These are phyloP conservation scores for Champsocephalus esox DNA, from an alignment of 2,797 vertebrate genomes.

Conservation along the genomic window DNA sequence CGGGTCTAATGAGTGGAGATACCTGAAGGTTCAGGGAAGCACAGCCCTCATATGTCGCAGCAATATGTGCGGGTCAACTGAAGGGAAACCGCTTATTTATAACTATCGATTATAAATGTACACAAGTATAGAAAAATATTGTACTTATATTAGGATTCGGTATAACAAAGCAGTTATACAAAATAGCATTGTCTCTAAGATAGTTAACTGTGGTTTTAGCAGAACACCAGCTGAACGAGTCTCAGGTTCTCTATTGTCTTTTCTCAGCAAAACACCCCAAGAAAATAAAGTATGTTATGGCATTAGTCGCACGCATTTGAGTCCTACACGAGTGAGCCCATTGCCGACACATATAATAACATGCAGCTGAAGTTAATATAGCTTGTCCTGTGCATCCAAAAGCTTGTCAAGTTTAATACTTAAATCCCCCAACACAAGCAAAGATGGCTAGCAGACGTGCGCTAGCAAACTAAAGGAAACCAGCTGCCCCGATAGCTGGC, in stretches of 20 bases:
- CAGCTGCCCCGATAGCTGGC: conserved; percentile 29
- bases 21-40: conserved; percentile 65
- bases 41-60: conserved; percentile 56
- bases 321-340: not conserved
- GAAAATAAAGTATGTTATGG: conserved; percentile 48
- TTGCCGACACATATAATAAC: not conserved
- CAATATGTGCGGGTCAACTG: conserved; percentile 30
- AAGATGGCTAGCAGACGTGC: conserved; percentile 72
- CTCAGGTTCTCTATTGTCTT: conserved; percentile 68
- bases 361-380: conserved; percentile 6
- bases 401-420: conserved; percentile 60
- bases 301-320: not conserved
- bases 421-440: conserved; percentile 62
- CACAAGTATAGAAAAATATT: not conserved
- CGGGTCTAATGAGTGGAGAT: conserved; percentile 18
- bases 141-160: not conserved
- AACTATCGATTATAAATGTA: not conserved
- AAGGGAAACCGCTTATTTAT: not conserved
- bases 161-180: not conserved
- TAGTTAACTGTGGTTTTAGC: conserved; percentile 20
- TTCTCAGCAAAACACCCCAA: conserved; percentile 37
- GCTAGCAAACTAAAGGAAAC: conserved; percentile 63
- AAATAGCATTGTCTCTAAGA: conserved; percentile 6
- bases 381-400: not conserved
- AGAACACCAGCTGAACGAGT: conserved; percentile 53